Conservation (phyloP, 2,888 invertebrate genomes). For the Ochropacha duplaris region DNA sequence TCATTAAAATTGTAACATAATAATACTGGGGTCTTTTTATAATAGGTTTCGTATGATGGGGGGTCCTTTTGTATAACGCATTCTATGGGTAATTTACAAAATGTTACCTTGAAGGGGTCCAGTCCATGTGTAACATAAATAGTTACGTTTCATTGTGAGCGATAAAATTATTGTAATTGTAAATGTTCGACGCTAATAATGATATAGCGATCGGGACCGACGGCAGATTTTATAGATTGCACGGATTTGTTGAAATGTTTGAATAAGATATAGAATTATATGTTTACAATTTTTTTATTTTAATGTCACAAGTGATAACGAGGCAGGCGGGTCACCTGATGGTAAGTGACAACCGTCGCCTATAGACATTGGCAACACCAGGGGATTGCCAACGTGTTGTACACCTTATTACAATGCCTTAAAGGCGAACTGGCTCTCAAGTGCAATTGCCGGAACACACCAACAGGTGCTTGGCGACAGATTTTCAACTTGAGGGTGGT, state of each 20-base stretch:
- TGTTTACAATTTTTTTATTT: background rate
- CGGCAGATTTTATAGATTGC: conserved; percentile 9
- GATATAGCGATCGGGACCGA: conserved; percentile 1
- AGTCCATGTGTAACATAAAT: conserved; percentile 52
- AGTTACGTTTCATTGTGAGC: conserved; percentile 66
- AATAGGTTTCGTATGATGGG: conserved; percentile 70
- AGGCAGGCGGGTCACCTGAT: too few species aligned
- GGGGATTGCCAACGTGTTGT: too few species aligned
- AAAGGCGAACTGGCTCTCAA: too few species aligned
- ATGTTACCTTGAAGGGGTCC: conserved; percentile 51
- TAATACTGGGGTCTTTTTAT: conserved; percentile 70
- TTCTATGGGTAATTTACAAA: conserved; percentile 66
- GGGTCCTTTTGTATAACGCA: conserved; percentile 57
- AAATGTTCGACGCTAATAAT: background rate
- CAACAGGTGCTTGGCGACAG: too few species aligned
- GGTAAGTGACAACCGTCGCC: too few species aligned
- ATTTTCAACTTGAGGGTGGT: too few species aligned
- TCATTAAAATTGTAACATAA: conserved; percentile 79
- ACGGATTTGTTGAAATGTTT: background rate
- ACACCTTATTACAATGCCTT: too few species aligned
- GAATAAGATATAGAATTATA: background rate
- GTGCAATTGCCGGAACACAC: too few species aligned
- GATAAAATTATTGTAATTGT: conserved; percentile 71
- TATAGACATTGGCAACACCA: too few species aligned
- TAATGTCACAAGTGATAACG: too few species aligned